phyloP scores from a whole-genome alignment of 2,113 vertebrate genomes.

The Rhombomys opimus region DNA sequence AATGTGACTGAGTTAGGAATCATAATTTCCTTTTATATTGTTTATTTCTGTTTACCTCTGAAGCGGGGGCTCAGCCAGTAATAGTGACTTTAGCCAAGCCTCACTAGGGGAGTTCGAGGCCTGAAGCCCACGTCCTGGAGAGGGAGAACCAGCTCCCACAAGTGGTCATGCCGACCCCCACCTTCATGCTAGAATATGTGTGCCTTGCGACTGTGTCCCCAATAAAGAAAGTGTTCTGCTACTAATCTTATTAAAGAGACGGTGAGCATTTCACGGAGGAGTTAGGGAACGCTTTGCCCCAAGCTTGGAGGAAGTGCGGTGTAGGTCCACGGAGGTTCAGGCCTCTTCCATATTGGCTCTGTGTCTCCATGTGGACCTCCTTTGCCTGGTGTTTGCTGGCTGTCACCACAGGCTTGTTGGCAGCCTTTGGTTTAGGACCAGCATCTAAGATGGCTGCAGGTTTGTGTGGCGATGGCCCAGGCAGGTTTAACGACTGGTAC shows the following conservation, averaged over 20 bases:
- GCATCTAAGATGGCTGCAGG: not conserved
- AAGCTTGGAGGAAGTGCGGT: not conserved
- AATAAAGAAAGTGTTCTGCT: not conserved
- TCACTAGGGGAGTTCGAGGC: not conserved
- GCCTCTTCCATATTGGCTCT: not conserved
- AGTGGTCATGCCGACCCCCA: not conserved
- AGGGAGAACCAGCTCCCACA: not conserved
- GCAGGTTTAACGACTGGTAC: not conserved
- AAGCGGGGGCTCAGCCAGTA: not conserved
- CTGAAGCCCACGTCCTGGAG: not conserved
- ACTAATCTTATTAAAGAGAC: not conserved
- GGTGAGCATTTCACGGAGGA: not conserved
- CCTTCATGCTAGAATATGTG: not conserved
- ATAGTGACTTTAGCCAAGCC: not conserved
- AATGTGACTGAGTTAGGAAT: slow-evolving; percentile 4
- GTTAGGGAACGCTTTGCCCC: not conserved
- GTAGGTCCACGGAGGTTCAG: rapidly evolving
- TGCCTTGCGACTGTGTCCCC: not conserved
- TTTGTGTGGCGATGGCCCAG: not conserved
- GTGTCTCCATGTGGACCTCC: not conserved
- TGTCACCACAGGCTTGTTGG: not conserved
- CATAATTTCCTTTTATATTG: not conserved
- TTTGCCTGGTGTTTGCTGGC: not conserved
- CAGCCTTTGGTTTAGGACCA: not conserved
- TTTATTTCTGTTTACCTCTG: slow-evolving; percentile 32